Conservation (phyloP, 2,797 vertebrate genomes). For the Anguilla obscura region DNA sequence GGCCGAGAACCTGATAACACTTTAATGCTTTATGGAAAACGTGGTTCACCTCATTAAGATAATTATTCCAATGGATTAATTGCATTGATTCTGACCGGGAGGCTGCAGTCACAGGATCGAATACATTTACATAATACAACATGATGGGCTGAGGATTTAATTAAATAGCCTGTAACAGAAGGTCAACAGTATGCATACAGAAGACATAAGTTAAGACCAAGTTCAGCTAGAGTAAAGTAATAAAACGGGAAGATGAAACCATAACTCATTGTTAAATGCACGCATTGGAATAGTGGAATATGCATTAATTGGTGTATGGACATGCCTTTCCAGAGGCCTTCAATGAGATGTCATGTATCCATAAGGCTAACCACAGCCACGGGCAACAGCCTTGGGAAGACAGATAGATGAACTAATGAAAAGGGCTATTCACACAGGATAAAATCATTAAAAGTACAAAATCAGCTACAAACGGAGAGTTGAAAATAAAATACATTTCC, state of each 20-base stretch:
- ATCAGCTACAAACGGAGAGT: too few relatives aligned
- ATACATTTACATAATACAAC: background rate
- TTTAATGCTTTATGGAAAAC: background rate
- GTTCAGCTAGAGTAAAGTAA: background rate
- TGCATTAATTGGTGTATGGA: background rate
- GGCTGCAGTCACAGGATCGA: background rate
- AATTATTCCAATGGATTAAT: background rate
- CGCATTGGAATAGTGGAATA: too few relatives aligned
- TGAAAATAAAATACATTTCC: too few relatives aligned
- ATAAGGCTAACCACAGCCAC: background rate
- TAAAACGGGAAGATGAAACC: background rate
- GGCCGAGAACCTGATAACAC: background rate
- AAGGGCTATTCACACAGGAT: background rate
- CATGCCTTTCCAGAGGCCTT: background rate
- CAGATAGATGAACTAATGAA: background rate
- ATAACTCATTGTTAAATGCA: background rate
- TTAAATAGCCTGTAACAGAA: background rate
- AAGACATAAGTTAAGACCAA: background rate
- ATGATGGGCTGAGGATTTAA: conserved; percentile 8
- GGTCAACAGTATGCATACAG: background rate
- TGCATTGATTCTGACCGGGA: conserved; percentile 3
- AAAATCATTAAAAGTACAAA: background rate
- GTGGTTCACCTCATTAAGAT: conserved; percentile 5
- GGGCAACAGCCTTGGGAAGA: background rate
- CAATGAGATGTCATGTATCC: background rate